Evolutionary conservation across 2,113 vertebrate species (phyloP), one percentile per base, ranked within the genome.

Genomic region (Rhinoptilus africanus): DNA sequence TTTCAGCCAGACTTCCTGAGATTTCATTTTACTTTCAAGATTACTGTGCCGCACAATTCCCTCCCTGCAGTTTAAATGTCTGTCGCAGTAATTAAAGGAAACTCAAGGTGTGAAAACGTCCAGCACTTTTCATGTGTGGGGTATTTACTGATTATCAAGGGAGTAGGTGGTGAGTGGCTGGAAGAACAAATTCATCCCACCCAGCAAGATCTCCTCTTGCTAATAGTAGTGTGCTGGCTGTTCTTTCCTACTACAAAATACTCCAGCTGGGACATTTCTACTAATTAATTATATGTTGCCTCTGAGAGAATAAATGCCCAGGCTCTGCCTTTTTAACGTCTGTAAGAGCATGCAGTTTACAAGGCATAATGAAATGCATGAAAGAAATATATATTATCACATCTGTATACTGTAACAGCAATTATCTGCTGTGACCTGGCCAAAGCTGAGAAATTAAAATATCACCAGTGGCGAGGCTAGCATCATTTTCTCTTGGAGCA

Each of bases 1-100:
- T 54, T 94, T 94, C 69, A 93, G 79, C 56, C 75, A 79, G 66
- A 56, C 51, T 93, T 85, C 94, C 77, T 89, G 82, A 94, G 74
- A 54, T 60, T 85, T 91, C 54, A 73, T 43, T 78, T 90, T 57
- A 62, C 56, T 88, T 92, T 54, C 67, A 83, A 83, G 47, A 62
- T 92, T 68, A 62, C 37, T 78, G 48, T 54, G 88, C 88, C 5
- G 13, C 79, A 91, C 35, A 83, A 15, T 71, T 84, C 86, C 71
- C 76, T 80, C 85, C 69, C 69, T 78, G 84, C 45, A 85, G 59
- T 50, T 90, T 76, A 64, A 94, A 50, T 34, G 34, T 66, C 78
- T 84, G 27, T 71, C 74, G 92, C 6, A 4, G n/a, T 35, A 81
- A 84, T 45, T 48, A 85, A 81, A 76, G 57, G 35, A 75, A 96